A percentile compares a stretch with the other conserved stretches of the same genome.
phyloP scores from a whole-genome alignment of 2,113 vertebrate species.

The Hiodon alosoides region DNA sequence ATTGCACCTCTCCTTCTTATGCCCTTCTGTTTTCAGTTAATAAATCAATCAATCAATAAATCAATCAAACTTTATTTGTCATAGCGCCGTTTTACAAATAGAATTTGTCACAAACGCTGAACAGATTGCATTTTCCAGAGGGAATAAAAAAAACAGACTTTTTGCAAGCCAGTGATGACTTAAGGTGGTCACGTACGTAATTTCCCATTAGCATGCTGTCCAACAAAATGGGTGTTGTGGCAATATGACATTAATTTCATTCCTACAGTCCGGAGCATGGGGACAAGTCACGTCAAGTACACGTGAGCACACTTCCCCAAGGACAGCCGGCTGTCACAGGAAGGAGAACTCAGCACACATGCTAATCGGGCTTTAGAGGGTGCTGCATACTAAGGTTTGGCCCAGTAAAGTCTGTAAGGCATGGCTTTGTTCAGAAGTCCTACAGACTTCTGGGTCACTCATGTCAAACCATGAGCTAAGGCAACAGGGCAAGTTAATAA shows the following conservation, averaged over 20 bases:
- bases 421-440: neutral
- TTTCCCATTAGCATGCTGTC: no score
- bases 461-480: neutral
- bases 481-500: neutral
- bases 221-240: no score
- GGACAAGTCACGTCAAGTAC: neutral
- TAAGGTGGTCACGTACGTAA: no score
- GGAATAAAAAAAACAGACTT: no score
- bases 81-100: no score
- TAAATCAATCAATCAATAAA: no score
- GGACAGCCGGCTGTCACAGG: neutral
- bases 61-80: no score
- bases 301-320: neutral
- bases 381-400: neutral
- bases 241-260: neutral
- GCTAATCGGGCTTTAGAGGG: neutral
- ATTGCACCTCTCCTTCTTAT: no score
- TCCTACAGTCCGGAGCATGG: neutral
- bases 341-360: neutral
- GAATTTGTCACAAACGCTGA: no score
- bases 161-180: no score
- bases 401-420: neutral
- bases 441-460: neutral
- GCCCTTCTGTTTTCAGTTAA: no score
- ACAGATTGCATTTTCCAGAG: no score